Evolutionary conservation across 2,797 vertebrate genomes (phyloP).

Genomic region (Galagoides demidoff): DNA sequence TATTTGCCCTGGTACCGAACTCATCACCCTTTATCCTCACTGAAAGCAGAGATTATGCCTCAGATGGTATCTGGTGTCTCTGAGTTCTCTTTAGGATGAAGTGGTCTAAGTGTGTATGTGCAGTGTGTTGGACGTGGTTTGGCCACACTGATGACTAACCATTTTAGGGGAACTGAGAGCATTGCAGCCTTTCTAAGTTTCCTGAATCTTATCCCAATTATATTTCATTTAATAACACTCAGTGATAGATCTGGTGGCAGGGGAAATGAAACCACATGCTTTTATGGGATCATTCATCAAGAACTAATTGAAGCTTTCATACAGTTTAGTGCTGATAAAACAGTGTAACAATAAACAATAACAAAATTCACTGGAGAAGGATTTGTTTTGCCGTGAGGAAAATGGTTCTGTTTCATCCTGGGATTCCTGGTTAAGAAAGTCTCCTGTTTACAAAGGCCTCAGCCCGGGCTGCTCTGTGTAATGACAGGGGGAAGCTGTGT

Average conservation of each 20-base stretch:
- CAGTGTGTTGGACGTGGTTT: not conserved
- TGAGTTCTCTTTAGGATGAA: not conserved
- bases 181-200: conserved; percentile 82
- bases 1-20: conserved; percentile 27
- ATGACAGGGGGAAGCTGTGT: conserved; percentile 89
- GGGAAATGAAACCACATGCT: conserved; percentile 96
- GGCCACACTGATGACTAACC: conserved; percentile 61
- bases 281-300: conserved; percentile 99
- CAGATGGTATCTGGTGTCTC: not conserved
- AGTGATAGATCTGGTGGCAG: conserved; percentile 95
- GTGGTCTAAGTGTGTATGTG: conserved; percentile 41
- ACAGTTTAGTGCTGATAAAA: conserved; percentile 97
- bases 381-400: conserved; percentile 92
- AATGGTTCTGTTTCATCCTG: conserved; percentile 90
- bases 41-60: not conserved
- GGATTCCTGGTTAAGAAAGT: conserved; percentile 90
- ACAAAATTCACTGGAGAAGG: conserved; percentile 91
- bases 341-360: conserved; percentile 92
- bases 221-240: conserved; percentile 95
- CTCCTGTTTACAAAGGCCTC: conserved; percentile 89
- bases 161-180: conserved; percentile 74
- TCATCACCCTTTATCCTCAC: conserved; percentile 16
- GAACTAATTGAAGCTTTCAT: conserved; percentile 99
- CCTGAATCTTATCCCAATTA: conserved; percentile 94
- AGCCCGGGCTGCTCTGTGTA: conserved; percentile 89